These are phyloP conservation scores for Pharmacophagus antenor DNA, from an alignment of 2,888 invertebrate genomes.

Conservation along the genomic window DNA sequence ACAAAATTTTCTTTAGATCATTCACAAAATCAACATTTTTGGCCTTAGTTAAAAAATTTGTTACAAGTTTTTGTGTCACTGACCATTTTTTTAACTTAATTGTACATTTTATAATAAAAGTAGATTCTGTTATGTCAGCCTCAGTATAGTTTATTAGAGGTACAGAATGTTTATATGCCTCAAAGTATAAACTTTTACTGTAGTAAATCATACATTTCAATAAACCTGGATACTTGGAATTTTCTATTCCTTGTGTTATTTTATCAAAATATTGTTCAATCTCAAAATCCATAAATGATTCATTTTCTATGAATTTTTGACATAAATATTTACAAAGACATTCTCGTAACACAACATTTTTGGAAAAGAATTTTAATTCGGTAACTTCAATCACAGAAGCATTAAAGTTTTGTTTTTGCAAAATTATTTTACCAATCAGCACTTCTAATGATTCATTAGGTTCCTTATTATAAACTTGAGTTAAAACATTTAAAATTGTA, in stretches of 20 bases:
- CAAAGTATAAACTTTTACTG: conserved; percentile 74
- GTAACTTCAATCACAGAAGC: conserved; percentile 55
- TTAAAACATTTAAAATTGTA: conserved; percentile 45
- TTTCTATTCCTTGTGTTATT: conserved; percentile 78
- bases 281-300: conserved; percentile 54
- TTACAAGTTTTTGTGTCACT: conserved; percentile 62
- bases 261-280: conserved; percentile 75
- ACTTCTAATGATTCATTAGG: conserved; percentile 54
- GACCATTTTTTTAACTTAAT: conserved; percentile 68
- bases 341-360: conserved; percentile 56
- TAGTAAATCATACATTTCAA: conserved; percentile 81
- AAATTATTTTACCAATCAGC: conserved; percentile 55
- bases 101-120: conserved; percentile 64
- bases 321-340: conserved; percentile 64
- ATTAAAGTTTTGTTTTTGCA: conserved; percentile 49
- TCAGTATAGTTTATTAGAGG: conserved; percentile 66
- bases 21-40: conserved; percentile 51
- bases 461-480: conserved; percentile 45
- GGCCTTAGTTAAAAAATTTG: conserved; percentile 63
- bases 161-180: conserved; percentile 77
- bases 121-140: conserved; percentile 59
- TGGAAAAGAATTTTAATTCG: conserved; percentile 48
- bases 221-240: conserved; percentile 82
- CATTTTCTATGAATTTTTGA: conserved; percentile 51
- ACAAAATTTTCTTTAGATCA: conserved; percentile 54